phyloP scores from a whole-genome alignment of 2,888 invertebrate species.

The Apamea anceps region DNA sequence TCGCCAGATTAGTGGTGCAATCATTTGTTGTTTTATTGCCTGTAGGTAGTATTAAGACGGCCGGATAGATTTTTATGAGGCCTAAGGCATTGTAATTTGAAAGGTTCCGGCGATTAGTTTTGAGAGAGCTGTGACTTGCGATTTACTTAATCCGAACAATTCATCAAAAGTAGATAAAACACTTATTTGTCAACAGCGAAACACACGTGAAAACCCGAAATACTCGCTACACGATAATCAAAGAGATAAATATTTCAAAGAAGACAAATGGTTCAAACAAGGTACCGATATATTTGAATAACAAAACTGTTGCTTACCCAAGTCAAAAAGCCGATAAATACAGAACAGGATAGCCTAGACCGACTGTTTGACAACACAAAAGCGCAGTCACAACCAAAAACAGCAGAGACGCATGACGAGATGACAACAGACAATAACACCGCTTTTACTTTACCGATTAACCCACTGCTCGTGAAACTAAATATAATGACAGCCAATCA shows the following conservation, averaged over 20 bases:
- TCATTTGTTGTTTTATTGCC: conserved; percentile 32
- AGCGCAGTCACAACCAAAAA: conserved; percentile 19
- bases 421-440: conserved; percentile 35
- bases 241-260: conserved; percentile 16
- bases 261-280: background rate
- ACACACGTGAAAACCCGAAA: conserved; percentile 8
- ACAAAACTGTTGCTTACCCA: conserved; percentile 11
- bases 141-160: conserved; percentile 18
- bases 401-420: conserved; percentile 14
- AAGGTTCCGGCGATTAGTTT: conserved; percentile 25
- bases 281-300: conserved; percentile 12
- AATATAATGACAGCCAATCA: conserved; percentile 48
- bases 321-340: conserved; percentile 2
- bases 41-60: conserved; percentile 17
- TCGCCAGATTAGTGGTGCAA: conserved; percentile 31
- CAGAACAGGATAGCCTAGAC: conserved; percentile 25
- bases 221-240: conserved; percentile 11
- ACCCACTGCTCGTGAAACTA: conserved; percentile 60
- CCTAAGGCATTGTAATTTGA: conserved; percentile 25
- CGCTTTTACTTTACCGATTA: conserved; percentile 56
- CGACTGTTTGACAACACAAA: conserved; percentile 8
- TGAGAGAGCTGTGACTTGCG: conserved; percentile 14
- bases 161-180: conserved; percentile 3
- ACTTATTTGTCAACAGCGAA: conserved; percentile 7
- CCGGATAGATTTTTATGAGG: conserved; percentile 27